Evolutionary conservation across 2,888 invertebrate species (phyloP).

Genomic region (Drepanosiphum platanoidis): DNA sequence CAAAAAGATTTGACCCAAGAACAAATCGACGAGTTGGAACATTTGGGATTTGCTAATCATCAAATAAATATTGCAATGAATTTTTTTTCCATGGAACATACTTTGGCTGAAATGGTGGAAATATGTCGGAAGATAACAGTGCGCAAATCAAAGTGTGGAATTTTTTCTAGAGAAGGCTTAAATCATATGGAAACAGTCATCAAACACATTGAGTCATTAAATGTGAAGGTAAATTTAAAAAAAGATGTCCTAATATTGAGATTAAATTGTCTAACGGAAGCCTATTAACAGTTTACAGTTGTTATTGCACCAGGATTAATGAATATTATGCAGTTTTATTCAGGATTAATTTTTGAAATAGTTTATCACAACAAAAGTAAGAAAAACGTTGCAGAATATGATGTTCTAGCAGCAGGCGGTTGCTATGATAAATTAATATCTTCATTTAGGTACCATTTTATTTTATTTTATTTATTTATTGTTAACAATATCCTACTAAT

Average conservation of each 20-base stretch:
- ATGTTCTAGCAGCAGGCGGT: conserved; percentile 87
- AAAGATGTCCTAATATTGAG: not conserved
- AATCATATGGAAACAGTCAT: conserved; percentile 47
- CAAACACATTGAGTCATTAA: conserved; percentile 36
- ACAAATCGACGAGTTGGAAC: conserved; percentile 54
- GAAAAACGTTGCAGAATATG: conserved; percentile 71
- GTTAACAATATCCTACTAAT: not conserved
- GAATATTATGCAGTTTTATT: conserved; percentile 74
- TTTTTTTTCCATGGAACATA: conserved; percentile 52
- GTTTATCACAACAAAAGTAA: conserved; percentile 72
- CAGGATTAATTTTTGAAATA: conserved; percentile 77
- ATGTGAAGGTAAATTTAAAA: conserved; percentile 25
- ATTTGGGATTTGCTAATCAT: conserved; percentile 54
- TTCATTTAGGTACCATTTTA: conserved; percentile 73
- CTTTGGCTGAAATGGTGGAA: conserved; percentile 39
- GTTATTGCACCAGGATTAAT: conserved; percentile 73
- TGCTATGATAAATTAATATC: conserved; percentile 86
- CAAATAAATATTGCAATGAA: conserved; percentile 54
- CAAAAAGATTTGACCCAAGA: conserved; percentile 26
- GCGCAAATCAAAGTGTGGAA: conserved; percentile 56
- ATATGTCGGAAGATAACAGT: conserved; percentile 42
- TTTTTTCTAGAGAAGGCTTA: conserved; percentile 41
- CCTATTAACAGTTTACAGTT: conserved; percentile 71
- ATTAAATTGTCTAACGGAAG: conserved; percentile 10
- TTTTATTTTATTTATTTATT: not conserved